Evolutionary conservation across 92 coral and sea anemone genomes (phyloP), one percentile per base, ranked within the genome.

Genomic region (Actinostola sp.): DNA sequence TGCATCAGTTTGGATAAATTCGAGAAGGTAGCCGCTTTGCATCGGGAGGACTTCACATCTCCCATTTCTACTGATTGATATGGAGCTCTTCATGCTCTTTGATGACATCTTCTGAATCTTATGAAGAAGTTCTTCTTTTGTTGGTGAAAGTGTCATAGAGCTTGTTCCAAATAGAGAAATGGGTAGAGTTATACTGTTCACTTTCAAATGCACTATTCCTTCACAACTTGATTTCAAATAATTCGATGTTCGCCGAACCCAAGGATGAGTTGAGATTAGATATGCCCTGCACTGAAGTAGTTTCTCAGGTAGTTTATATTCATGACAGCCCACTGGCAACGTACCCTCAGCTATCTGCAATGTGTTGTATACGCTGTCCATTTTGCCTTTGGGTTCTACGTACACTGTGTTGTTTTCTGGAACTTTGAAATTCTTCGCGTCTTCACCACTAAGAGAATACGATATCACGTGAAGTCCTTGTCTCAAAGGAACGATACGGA

Each of bases 271-370:
- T n/a, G 91, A 63, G 7, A 21, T 32, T 9, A 70, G 38, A 5
- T 21, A 28, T 21, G 73, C 32, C 14, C 33, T 44, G 27, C 77
- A 33, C 0, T 33, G 19, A 19, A 65, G 61, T 1, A 60, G 34
- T 16, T 20, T 21, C 8, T 30, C 53, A 2, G 43, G 49, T n/a
- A 77, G 57, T 10, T 53, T 63, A 6, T 56, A 31, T 31, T 20
- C 55, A 21, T 75, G 78, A 53, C 87, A 86, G 1, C 91, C 91
- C 0, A 53, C 34, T 27, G 91, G 91, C 21, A 86, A 17, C 17
- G 52, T 72, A 23, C 86, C 82, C 0, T 20, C 27, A 8, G 64
- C 27, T 24, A 72, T 43, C 17, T 71, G 75, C 20, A 81, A 56
- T 26, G 10, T 33, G 33, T 68, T 74, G 57, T 80, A 86, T 16